These are phyloP conservation scores for Thera britannica DNA, from an alignment of 2,888 invertebrate species.

Conservation along the genomic window DNA sequence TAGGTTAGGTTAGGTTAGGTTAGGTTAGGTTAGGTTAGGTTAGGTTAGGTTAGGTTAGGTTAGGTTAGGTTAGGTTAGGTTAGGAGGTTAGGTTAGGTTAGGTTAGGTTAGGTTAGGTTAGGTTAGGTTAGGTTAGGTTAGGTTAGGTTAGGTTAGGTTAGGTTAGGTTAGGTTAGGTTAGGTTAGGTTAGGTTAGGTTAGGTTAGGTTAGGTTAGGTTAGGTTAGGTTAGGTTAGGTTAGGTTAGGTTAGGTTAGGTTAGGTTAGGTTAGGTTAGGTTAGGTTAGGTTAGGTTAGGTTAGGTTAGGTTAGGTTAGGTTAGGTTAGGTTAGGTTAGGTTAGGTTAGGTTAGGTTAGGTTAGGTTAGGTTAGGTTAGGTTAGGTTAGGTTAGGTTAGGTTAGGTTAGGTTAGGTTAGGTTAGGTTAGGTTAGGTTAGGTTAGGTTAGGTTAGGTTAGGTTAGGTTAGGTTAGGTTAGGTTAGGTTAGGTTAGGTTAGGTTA, in stretches of 20 bases:
- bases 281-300: slow-evolving; percentile 33
- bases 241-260: slow-evolving; percentile 28
- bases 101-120: slow-evolving; percentile 32
- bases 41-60: slow-evolving; percentile 36
- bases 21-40: slow-evolving; percentile 37
- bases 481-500: slow-evolving; percentile 40
- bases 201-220: slow-evolving; percentile 29
- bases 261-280: slow-evolving; percentile 35
- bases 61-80: slow-evolving; percentile 36
- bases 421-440: slow-evolving; percentile 31
- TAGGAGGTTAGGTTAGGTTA: slow-evolving; percentile 40
- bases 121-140: slow-evolving; percentile 31
- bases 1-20: slow-evolving; percentile 33
- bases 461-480: slow-evolving; percentile 35
- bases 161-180: slow-evolving; percentile 35
- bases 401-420: slow-evolving; percentile 30
- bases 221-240: slow-evolving; percentile 27
- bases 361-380: slow-evolving; percentile 31
- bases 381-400: slow-evolving; percentile 31
- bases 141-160: slow-evolving; percentile 32
- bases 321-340: slow-evolving; percentile 30
- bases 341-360: slow-evolving; percentile 32
- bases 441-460: slow-evolving; percentile 39
- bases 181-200: slow-evolving; percentile 40
- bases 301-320: slow-evolving; percentile 31